These are phyloP conservation scores for Pachliopta kotzebuea DNA, from an alignment of 2,888 invertebrate species.

Conservation along the genomic window DNA sequence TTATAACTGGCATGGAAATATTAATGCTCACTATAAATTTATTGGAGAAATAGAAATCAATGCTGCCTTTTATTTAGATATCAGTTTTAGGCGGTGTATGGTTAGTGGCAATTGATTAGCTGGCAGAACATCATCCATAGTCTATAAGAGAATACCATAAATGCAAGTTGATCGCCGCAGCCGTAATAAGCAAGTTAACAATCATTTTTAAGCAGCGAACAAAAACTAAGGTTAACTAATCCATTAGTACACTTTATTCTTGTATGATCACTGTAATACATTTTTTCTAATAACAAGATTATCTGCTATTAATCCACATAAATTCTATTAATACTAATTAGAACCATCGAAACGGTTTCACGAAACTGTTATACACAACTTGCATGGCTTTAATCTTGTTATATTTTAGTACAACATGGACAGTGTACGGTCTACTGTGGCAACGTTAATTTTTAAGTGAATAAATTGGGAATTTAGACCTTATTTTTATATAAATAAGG, in stretches of 20 bases:
- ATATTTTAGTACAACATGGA: conserved; percentile 8
- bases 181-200: too few species aligned
- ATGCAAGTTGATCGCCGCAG: too few species aligned
- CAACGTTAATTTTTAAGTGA: neutral
- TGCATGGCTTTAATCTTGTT: conserved; percentile 26
- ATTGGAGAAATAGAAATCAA: too few species aligned
- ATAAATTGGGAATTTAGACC: neutral
- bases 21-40: too few species aligned
- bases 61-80: too few species aligned
- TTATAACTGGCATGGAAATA: too few species aligned
- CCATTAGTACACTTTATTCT: neutral
- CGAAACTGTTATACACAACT: conserved; percentile 13
- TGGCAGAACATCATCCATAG: too few species aligned
- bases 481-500: conserved; percentile 2
- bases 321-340: conserved; percentile 18
- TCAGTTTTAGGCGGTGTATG: too few species aligned
- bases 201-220: too few species aligned
- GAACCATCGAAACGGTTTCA: conserved; percentile 24
- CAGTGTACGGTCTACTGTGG: neutral
- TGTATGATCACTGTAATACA: neutral
- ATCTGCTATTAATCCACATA: neutral
- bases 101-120: too few species aligned
- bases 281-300: conserved; percentile 8
- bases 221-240: neutral
- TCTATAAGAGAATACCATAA: too few species aligned